These are phyloP conservation scores for Timandra comae DNA, from an alignment of 2,888 invertebrate genomes.

Conservation along the genomic window DNA sequence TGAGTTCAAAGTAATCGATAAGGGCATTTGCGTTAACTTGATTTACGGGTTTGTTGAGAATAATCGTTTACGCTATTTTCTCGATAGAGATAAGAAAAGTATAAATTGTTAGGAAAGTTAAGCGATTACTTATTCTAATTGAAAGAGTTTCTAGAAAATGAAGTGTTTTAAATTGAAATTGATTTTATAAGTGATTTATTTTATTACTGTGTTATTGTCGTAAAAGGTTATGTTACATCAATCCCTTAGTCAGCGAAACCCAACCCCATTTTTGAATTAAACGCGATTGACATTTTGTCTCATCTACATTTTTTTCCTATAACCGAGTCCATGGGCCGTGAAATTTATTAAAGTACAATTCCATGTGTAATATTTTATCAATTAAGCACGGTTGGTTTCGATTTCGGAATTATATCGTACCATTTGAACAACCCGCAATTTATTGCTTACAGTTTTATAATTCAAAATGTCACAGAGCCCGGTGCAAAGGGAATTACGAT, in stretches of 20 bases:
- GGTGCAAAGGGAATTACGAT: slow-evolving; percentile 36
- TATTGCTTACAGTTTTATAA: slow-evolving; percentile 49
- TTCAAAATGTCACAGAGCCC: slow-evolving; percentile 45
- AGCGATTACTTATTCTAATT: too few species aligned
- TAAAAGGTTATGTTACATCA: too few species aligned
- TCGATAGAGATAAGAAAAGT: too few species aligned
- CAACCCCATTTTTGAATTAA: slow-evolving; percentile 44
- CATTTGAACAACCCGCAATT: slow-evolving; percentile 54
- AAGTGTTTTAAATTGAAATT: too few species aligned
- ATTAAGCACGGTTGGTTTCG: slow-evolving; percentile 63
- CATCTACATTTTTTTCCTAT: slow-evolving; percentile 67
- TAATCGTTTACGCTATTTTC: slow-evolving; percentile 1
- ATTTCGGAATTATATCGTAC: slow-evolving; percentile 50
- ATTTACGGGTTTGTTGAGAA: slow-evolving; percentile 34
- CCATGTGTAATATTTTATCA: slow-evolving; percentile 65
- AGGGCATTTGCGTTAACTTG: slow-evolving; percentile 53
- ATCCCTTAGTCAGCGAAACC: slow-evolving; percentile 13
- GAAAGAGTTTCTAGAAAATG: too few species aligned
- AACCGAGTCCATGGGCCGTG: slow-evolving; percentile 55
- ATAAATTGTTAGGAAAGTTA: too few species aligned
- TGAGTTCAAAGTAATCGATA: slow-evolving; percentile 58
- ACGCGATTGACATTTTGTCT: slow-evolving; percentile 60
- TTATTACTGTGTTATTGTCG: too few species aligned
- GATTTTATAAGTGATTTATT: too few species aligned
- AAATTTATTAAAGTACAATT: slow-evolving; percentile 63